Percentiles rank a stretch among this genome's conserved stretches.
phyloP scores from a whole-genome alignment of 2,797 vertebrate species.

The Tympanoctomys barrerae region DNA sequence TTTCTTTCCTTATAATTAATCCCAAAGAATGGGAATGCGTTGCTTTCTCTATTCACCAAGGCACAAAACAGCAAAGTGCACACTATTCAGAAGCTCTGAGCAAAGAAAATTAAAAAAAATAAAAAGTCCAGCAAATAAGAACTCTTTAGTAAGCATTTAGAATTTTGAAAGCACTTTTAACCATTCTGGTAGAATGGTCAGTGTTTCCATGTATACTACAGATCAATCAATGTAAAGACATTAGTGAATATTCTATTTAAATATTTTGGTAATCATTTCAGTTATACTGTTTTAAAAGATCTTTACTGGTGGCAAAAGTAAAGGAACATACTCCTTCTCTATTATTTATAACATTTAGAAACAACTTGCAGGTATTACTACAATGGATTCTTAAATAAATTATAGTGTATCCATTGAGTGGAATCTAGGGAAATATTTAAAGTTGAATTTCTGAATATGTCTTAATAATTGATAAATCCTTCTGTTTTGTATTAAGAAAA shows the following conservation, averaged over 20 bases:
- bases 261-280: background rate
- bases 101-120: background rate
- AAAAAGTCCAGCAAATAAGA: background rate
- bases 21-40: background rate
- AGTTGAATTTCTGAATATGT: conserved; percentile 18
- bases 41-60: conserved; percentile 29
- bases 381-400: conserved; percentile 18
- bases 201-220: conserved; percentile 23
- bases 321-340: conserved; percentile 35
- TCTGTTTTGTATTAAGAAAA: background rate
- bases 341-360: conserved; percentile 53
- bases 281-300: conserved; percentile 46
- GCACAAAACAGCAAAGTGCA: conserved; percentile 32
- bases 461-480: background rate
- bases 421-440: conserved; percentile 39
- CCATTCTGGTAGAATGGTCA: conserved; percentile 28
- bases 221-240: conserved; percentile 51
- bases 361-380: conserved; percentile 17
- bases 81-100: background rate
- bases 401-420: background rate
- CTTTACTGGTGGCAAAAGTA: background rate
- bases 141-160: conserved; percentile 56
- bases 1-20: conserved; percentile 66
- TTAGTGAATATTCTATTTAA: conserved; percentile 22
- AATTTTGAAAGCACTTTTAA: conserved; percentile 54